Base-by-base conservation (phyloP, 2,797 vertebrate genomes). In the Coregonus ussuriensis region DNA sequence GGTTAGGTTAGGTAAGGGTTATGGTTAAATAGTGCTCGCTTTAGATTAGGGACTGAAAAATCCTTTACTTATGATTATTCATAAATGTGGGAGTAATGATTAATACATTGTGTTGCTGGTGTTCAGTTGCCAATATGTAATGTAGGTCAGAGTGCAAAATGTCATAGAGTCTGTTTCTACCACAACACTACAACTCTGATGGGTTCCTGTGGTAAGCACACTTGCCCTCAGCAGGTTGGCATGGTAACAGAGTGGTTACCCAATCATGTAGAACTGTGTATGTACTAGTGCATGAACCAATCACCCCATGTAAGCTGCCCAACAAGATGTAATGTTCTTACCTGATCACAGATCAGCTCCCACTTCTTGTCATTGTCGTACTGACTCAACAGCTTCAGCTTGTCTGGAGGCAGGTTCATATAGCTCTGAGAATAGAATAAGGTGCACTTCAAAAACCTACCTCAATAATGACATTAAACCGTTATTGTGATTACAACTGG, bases 321-420 rank as follows among this genome's bases (percentile, higher is more conserved):
- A 9, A 29, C 18, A 11, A 16, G 9, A 47, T 2, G 13, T 0
- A n/a, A 51, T 0, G 2, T 9, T 37, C 80, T 90, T 84, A 98
- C 97, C 95, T 98, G 96, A 89, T 98, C 97, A 74, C 98, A 99
- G 82, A 99, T 94, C 80, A 99, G 92, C 86, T 99, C 98, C 98
- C 98, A 99, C 84, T 99, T 99, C 95, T 99, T 99, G 59, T 99
- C 98, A 0, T 94, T 96, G 90, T 98, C 97, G 0, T 97, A 98
- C 80, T 96, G 96, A 88, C 93, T 96, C 71, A 99, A 88, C 51
- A 99, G 94, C 86, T 95, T 90, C 85, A 97, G 94, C 91, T 99
- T 99, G 79, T 99, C 98, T 0, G 97, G 97, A 16, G 98, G 98
- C 82, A 99, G 88, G 93, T 99, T 99, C 97, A 99, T 99, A 85